Evolutionary conservation across 2,113 vertebrate species (phyloP).

Genomic region (Toxotes chatareus): DNA sequence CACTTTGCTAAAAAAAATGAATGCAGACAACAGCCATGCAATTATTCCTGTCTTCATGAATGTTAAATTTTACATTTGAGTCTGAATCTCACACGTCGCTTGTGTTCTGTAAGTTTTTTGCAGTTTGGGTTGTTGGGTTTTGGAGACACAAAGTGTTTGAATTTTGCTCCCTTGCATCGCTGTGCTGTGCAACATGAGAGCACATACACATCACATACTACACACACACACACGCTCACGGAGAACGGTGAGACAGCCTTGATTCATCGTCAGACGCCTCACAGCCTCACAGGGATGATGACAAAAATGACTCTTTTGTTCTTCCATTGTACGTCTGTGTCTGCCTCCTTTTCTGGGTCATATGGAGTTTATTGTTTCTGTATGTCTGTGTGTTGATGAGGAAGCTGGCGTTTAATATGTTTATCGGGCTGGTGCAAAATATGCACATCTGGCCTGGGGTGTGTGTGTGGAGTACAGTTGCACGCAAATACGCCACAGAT

Average conservation of each 20-base stretch:
- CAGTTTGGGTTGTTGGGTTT: background rate
- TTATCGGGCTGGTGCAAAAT: background rate
- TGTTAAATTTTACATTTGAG: background rate
- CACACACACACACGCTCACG: constrained; percentile 3
- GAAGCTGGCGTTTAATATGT: constrained; percentile 6
- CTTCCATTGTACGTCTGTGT: constrained; percentile 22
- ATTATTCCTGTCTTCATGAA: background rate
- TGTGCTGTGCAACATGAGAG: background rate
- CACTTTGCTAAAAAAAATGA: background rate
- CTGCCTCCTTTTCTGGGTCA: constrained; percentile 39
- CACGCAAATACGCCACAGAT: constrained; percentile 14
- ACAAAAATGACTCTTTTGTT: constrained; percentile 72
- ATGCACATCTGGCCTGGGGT: constrained; percentile 35
- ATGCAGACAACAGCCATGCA: background rate
- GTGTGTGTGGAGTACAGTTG: constrained; percentile 29
- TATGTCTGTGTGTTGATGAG: constrained; percentile 21
- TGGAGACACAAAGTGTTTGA: background rate
- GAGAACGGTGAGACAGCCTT: constrained; percentile 32
- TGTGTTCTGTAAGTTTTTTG: background rate
- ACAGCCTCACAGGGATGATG: constrained; percentile 54
- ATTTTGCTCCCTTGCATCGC: constrained; percentile 1
- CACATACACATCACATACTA: constrained; percentile 7
- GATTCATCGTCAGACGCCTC: constrained; percentile 57
- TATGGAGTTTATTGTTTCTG: constrained; percentile 49
- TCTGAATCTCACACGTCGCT: background rate